Conservation (phyloP, 2,888 invertebrate species). For the Plagodis dolabraria region DNA sequence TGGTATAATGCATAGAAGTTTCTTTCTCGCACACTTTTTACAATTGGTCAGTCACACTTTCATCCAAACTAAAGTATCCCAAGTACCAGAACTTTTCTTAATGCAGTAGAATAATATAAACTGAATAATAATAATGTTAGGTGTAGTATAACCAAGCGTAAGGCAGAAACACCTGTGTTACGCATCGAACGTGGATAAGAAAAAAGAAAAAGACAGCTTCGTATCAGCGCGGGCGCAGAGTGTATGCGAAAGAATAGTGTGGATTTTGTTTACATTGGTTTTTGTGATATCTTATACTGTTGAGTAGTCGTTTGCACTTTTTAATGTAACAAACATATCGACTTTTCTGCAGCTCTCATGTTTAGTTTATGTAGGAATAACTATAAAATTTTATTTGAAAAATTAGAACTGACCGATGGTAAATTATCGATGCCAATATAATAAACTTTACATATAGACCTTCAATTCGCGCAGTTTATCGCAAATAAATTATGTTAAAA, state of each 20-base stretch:
- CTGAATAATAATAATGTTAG: constrained; percentile 28
- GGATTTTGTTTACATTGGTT: constrained; percentile 48
- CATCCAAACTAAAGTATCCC: neutral
- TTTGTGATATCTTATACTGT: neutral
- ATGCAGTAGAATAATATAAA: constrained; percentile 2
- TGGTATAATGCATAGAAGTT: too few relatives aligned
- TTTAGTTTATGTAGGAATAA: too few relatives aligned
- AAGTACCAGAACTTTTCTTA: neutral
- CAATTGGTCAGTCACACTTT: neutral
- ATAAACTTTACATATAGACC: too few relatives aligned
- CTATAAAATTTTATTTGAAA: too few relatives aligned
- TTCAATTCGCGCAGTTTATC: too few relatives aligned
- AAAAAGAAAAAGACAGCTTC: constrained; percentile 48
- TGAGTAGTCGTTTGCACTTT: neutral
- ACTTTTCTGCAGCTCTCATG: too few relatives aligned
- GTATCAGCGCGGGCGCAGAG: constrained; percentile 45
- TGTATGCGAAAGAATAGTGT: constrained; percentile 49
- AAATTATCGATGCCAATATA: too few relatives aligned
- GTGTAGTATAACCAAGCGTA: constrained; percentile 55
- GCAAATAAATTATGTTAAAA: too few relatives aligned
- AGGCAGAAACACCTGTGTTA: constrained; percentile 78
- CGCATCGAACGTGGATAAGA: constrained; percentile 67
- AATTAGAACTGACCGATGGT: too few relatives aligned
- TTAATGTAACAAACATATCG: neutral
- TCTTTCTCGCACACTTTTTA: too few relatives aligned